Conservation (phyloP, 2,113 vertebrate species). For the Rousettus leschenaultii region DNA sequence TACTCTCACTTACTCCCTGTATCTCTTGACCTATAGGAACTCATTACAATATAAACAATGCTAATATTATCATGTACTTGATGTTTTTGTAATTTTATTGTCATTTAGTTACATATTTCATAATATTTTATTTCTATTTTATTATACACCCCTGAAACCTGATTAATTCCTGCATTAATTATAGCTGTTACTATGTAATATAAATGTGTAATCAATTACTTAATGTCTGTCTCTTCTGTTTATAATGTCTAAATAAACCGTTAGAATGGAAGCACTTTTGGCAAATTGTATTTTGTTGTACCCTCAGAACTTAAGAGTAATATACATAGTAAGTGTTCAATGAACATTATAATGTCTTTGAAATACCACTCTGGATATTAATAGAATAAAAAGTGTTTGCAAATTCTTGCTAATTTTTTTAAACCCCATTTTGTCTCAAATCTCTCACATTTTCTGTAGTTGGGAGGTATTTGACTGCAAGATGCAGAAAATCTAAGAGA, state of each 20-base stretch:
- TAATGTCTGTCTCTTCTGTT: not conserved
- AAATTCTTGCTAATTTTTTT: not conserved
- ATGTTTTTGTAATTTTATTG: not conserved
- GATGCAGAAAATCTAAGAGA: not conserved
- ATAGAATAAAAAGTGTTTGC: not conserved
- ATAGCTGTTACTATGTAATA: not conserved
- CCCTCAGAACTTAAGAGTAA: not conserved
- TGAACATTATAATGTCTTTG: not conserved
- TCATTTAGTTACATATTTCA: not conserved
- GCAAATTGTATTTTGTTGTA: not conserved
- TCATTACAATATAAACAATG: not conserved
- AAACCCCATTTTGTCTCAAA: constrained; percentile 2
- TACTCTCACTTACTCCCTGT: not conserved
- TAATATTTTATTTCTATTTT: not conserved
- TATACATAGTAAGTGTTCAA: not conserved
- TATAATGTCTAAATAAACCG: not conserved
- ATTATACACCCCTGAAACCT: not conserved
- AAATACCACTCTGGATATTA: not conserved
- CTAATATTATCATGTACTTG: not conserved
- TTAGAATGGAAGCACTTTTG: not conserved
- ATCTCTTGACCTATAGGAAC: not conserved
- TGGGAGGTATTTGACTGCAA: not conserved
- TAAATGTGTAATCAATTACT: not conserved
- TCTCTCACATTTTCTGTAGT: not conserved
- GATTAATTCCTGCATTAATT: not conserved